Base-by-base conservation (phyloP, 2,113 vertebrate genomes). In the Pteronura brasiliensis region DNA sequence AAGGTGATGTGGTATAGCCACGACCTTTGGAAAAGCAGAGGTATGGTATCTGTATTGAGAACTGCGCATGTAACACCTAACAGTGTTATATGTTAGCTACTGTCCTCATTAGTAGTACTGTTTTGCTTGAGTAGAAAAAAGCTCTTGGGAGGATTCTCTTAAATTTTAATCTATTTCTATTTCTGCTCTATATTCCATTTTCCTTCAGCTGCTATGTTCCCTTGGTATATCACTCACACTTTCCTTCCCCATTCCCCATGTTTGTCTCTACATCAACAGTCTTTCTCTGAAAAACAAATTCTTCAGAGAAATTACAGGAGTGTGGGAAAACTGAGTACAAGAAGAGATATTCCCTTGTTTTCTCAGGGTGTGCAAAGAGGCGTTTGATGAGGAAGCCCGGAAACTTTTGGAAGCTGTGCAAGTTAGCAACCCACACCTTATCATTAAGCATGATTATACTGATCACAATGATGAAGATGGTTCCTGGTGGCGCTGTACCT, bases 291-390 rank as follows among this genome's bases (percentile, higher is more conserved):
- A 10, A 91, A 91, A 80, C 42, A 34, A 77, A 91, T 61, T 59
- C 21, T 69, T 47, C 25, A 77, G 42, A 89, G 39, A 83, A 63
- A 87, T 36, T 90, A 47, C 18, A 83, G 44, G 42, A 72, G 76
- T 92, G 0, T 84, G 57, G 55, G 52, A 20, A 96, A 88, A 61
- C 1, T 52, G 21, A 77, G 4, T 88, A 23, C n/a, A 90, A 65
- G 31, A 91, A 95, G 65, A 93, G 36, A 72, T 91, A 39, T 91
- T 81, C 2, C 63, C 29, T 98, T 98, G 82, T 97, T 85, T 98
- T 92, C 86, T 95, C 93, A 98, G 98, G 92, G 96, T 98, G 79
- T 85, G 72, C 86, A 95, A 87, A 96, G 79, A 96, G 42, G 85
- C 55, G 17, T 91, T 93, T 93, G 79, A 92, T 72, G 57, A 91